These are phyloP conservation scores for Ectemnius lituratus DNA, from an alignment of 2,888 invertebrate genomes.

Conservation along the genomic window DNA sequence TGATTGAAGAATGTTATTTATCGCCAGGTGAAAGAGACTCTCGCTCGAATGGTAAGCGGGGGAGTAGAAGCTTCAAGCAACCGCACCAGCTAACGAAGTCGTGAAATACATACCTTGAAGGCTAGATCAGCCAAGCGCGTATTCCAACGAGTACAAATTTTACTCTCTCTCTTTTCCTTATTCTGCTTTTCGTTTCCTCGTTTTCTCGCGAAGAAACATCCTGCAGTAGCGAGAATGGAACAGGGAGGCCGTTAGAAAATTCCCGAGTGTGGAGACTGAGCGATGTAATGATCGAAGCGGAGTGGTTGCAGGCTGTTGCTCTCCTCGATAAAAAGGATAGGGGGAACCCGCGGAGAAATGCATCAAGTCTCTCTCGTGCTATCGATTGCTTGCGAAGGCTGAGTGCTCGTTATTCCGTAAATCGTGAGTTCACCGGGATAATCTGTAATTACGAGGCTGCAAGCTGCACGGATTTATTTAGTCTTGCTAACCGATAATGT, in stretches of 20 bases:
- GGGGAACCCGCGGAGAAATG: no score
- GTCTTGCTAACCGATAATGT: no score
- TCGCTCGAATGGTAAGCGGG: conserved; percentile 30
- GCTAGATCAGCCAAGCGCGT: conserved; percentile 20
- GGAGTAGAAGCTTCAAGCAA: conserved; percentile 7
- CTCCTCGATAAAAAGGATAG: conserved; percentile 17
- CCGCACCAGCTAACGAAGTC: conserved; percentile 43
- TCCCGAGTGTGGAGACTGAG: conserved; percentile 39
- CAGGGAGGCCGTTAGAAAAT: conserved; percentile 44
- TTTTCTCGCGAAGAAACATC: conserved; percentile 24
- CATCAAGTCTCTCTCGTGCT: neutral
- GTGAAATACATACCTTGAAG: conserved; percentile 41
- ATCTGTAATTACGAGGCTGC: no score
- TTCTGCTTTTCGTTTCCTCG: neutral
- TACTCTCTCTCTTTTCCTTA: neutral
- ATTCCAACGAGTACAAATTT: conserved; percentile 12
- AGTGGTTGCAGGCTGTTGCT: conserved; percentile 39
- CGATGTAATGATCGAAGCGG: conserved; percentile 54
- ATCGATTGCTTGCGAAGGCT: conserved; percentile 23
- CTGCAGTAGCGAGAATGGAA: conserved; percentile 43
- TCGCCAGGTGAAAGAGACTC: conserved; percentile 18
- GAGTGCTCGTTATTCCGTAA: no score
- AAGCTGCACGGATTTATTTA: no score
- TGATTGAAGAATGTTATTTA: conserved; percentile 43
- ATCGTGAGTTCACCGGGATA: no score